Conservation (phyloP, 2,888 invertebrate genomes). For the Tipula confusa region DNA sequence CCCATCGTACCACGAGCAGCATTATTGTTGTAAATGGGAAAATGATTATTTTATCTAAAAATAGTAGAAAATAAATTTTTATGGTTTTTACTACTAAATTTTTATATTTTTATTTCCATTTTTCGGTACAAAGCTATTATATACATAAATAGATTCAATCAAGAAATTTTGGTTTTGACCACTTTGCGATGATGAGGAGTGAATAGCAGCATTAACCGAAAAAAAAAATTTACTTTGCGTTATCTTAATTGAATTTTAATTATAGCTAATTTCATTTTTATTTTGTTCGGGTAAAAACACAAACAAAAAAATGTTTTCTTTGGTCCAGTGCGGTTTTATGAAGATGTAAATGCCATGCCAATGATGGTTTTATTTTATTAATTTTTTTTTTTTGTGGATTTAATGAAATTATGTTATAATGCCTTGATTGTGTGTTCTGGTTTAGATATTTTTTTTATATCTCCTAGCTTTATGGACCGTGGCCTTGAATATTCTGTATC, state of each 20-base stretch:
- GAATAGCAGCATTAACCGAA: not conserved
- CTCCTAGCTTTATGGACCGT: not conserved
- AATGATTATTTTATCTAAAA: slow-evolving; percentile 6
- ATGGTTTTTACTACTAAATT: not conserved
- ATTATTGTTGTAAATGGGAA: not conserved
- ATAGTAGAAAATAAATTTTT: slow-evolving; percentile 13
- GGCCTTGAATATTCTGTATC: not conserved
- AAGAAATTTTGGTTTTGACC: not conserved
- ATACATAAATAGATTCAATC: not conserved
- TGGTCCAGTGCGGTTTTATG: not conserved
- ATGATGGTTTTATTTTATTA: not conserved
- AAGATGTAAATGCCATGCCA: slow-evolving; percentile 12
- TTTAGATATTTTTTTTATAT: not conserved
- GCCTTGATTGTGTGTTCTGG: not conserved
- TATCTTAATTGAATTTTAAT: slow-evolving; percentile 25
- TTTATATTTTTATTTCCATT: not conserved
- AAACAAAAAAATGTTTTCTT: not conserved
- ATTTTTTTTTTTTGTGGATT: not conserved
- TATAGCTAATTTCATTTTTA: not conserved
- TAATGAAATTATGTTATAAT: not conserved
- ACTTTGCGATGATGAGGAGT: not conserved
- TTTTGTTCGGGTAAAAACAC: not conserved
- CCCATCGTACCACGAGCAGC: not conserved
- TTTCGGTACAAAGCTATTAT: not conserved
- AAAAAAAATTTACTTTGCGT: not conserved